Conservation (phyloP, 1,140 invertebrate genomes). For the Dufourea novaeangliae region DNA sequence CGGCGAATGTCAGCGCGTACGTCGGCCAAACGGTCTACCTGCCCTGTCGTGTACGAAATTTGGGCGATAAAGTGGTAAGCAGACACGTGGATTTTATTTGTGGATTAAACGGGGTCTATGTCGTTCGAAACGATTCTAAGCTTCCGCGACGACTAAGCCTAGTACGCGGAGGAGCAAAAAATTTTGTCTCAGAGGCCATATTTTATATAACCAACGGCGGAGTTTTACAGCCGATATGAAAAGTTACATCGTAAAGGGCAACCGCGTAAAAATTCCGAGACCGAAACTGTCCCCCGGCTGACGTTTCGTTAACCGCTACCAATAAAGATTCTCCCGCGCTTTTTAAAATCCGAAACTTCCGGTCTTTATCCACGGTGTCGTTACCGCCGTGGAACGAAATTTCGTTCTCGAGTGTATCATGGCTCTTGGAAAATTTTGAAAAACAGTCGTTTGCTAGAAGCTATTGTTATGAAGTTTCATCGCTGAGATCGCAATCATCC, state of each 20-base stretch:
- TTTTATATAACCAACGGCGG: conserved; percentile 3
- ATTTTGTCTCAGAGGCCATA: neutral
- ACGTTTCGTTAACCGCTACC: conserved; percentile 15
- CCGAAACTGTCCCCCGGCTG: neutral
- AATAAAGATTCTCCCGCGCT: conserved; percentile 7
- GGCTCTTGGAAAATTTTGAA: neutral
- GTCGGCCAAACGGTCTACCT: conserved; percentile 84
- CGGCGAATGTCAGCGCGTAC: conserved; percentile 81
- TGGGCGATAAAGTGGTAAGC: conserved; percentile 86
- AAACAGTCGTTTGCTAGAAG: neutral
- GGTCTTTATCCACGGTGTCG: neutral
- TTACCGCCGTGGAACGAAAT: neutral
- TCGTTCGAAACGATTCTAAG: neutral
- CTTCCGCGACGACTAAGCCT: neutral
- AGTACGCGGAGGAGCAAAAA: neutral
- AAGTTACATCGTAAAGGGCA: conserved; percentile 38
- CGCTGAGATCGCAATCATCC: too few relatives aligned
- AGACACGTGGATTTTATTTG: too few relatives aligned
- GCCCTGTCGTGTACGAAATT: conserved; percentile 84
- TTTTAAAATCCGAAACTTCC: conserved; percentile 1
- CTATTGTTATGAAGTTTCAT: too few relatives aligned
- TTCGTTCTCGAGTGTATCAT: neutral
- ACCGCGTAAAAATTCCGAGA: conserved; percentile 23
- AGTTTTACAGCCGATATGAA: conserved; percentile 39
- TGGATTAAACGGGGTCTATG: too few relatives aligned